Conservation (phyloP, 2,113 vertebrate species). For the Paraplagusia blochii region DNA sequence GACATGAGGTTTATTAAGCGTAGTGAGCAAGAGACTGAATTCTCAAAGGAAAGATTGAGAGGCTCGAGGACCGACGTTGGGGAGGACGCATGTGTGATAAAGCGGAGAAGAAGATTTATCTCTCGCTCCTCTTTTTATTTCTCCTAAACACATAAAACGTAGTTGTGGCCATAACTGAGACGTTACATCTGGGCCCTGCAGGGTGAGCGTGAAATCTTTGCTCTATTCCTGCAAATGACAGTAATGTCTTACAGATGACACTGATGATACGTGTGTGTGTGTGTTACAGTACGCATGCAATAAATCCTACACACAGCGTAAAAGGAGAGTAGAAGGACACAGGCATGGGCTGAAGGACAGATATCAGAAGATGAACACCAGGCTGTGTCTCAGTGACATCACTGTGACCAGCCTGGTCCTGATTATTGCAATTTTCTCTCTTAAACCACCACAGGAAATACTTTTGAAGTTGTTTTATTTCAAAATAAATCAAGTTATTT, state of each 20-base stretch:
- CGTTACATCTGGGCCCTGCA: conserved; percentile 55
- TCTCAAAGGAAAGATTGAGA: not conserved
- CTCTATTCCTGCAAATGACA: conserved; percentile 62
- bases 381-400: conserved; percentile 24
- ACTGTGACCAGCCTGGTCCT: not conserved
- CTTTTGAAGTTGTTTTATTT: no score
- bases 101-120: conserved; percentile 33
- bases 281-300: conserved; percentile 18
- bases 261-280: conserved; percentile 4
- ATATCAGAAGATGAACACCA: conserved; percentile 42
- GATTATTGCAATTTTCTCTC: no score
- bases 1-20: not conserved
- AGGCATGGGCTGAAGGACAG: conserved; percentile 36
- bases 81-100: conserved; percentile 20
- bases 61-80: conserved; percentile 1
- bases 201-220: conserved; percentile 66
- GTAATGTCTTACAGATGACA: conserved; percentile 72
- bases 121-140: conserved; percentile 21
- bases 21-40: conserved; percentile 1
- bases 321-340: conserved; percentile 19
- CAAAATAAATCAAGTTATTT: no score
- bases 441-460: no score
- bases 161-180: conserved; percentile 16
- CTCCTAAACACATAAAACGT: conserved; percentile 38
- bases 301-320: conserved; percentile 39